Evolutionary conservation across 2,113 vertebrate genomes (phyloP), one percentile per base, ranked within the genome.

Genomic region (Merops nubicus): DNA sequence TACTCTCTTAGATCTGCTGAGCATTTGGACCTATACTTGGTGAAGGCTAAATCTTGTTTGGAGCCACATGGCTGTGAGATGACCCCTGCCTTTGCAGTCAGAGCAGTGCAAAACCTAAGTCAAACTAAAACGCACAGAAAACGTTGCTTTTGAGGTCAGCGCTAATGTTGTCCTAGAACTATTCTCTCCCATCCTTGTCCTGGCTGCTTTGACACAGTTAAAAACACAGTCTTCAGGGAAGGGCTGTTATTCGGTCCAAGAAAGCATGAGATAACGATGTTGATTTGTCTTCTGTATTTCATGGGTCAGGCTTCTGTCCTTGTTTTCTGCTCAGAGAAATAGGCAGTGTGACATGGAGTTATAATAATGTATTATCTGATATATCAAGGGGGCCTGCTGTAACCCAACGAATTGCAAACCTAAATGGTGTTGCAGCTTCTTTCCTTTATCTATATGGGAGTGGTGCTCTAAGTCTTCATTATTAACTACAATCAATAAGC

Each of bases 401-500:
- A 75, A 84, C 29, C 38, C 42, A 62, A 21, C 60, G 60, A 91
- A 93, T 64, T 86, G 40, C 26, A 70, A 78, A 38, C 25, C 47
- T 40, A 85, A 85, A 59, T 26, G 51, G 56, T 50, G 15, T 34
- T 50, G 54, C 34, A 90, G 34, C 17, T 80, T 88, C 75, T 91
- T 83, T 69, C 60, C 34, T 90, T 88, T 91, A 81, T 21, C 28
- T 65, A 6, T 67, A 86, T 50, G 29, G 63, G 42, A 96, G n/a
- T 12, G 34, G 47, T 72, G 59, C 60, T 92, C 18, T 56, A 72
- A 51, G 76, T 68, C 56, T 91, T 94, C 85, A 70, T 95, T 91
- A 94, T 93, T 70, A 79, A 67, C 74, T 92, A 84, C 83, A 81
- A 86, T 60, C 91, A 95, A 91, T n/a, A 81, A 93, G 28, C 29